A percentile compares a stretch with the other conserved stretches of the same genome.
Evolutionary conservation across 2,888 invertebrate genomes (phyloP).

Genomic region (Pocota personata): DNA sequence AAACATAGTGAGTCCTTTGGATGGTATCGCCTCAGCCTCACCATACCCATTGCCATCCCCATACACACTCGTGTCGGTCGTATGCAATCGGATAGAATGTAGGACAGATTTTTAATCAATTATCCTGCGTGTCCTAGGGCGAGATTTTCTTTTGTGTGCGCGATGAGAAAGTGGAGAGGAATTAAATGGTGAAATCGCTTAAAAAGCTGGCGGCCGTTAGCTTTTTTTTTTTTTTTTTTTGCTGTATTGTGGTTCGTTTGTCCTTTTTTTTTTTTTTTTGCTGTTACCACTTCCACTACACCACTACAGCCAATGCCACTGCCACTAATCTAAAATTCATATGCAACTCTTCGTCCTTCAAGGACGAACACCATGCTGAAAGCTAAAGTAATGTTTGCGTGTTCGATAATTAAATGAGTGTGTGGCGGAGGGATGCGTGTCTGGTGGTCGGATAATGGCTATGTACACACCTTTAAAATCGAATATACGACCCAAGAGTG

Average conservation of each 20-base stretch:
- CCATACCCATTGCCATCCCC: not conserved
- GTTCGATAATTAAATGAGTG: conserved; percentile 70
- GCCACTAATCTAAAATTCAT: conserved; percentile 56
- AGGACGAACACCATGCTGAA: conserved; percentile 41
- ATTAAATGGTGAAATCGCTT: conserved; percentile 70
- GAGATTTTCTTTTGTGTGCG: conserved; percentile 65
- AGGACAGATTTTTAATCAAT: conserved; percentile 74
- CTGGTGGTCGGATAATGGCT: conserved; percentile 58
- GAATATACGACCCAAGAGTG: conserved; percentile 45
- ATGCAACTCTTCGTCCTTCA: conserved; percentile 58
- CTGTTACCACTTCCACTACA: not conserved
- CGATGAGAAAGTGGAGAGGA: conserved; percentile 50
- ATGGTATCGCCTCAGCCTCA: conserved; percentile 7
- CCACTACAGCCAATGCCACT: not conserved
- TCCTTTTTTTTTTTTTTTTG: conserved; percentile 14
- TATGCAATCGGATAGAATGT: conserved; percentile 71
- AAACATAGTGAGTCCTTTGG: conserved; percentile 31
- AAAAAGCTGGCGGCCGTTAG: conserved; percentile 65
- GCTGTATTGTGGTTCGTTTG: conserved; percentile 17
- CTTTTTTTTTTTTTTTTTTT: conserved; percentile 57
- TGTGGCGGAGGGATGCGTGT: conserved; percentile 63
- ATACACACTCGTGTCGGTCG: conserved; percentile 17
- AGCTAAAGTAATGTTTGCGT: conserved; percentile 59
- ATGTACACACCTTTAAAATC: conserved; percentile 70
- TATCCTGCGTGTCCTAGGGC: conserved; percentile 69